These are phyloP conservation scores for Chondrilla cf. caribensis DNA, from an alignment of 37 sponge, comb jelly and placozoan species.

Conservation along the genomic window DNA sequence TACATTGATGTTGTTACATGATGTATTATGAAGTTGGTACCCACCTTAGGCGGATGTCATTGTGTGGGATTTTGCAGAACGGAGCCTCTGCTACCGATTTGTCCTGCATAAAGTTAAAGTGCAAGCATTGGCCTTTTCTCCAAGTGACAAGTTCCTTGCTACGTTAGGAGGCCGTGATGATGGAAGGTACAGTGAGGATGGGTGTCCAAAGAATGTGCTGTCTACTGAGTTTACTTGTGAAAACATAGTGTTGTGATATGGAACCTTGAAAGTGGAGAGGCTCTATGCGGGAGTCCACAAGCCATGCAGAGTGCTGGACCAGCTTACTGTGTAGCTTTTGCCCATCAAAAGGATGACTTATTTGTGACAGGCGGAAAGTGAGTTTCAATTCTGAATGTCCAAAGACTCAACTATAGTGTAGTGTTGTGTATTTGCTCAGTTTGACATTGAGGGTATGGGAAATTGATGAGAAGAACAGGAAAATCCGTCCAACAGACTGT, in stretches of 20 bases:
- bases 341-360: conserved; percentile 66
- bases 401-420: neutral
- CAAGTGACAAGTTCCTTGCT: conserved; percentile 87
- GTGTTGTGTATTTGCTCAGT: conserved; percentile 25
- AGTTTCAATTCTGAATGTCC: too few species aligned
- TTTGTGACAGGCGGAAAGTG: conserved; percentile 97
- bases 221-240: neutral
- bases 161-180: conserved; percentile 95
- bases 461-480: conserved; percentile 67
- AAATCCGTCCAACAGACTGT: conserved; percentile 92
- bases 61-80: conserved; percentile 83
- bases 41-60: conserved; percentile 86
- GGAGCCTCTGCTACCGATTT: conserved; percentile 65
- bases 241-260: conserved; percentile 87
- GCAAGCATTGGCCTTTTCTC: conserved; percentile 94
- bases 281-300: conserved; percentile 92
- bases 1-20: neutral
- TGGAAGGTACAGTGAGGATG: conserved; percentile 44
- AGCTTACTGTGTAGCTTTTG: conserved; percentile 73
- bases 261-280: conserved; percentile 82
- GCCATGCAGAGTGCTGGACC: conserved; percentile 90
- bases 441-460: conserved; percentile 95
- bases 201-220: neutral
- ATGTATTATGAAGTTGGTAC: neutral
- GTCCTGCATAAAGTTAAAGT: conserved; percentile 93